Evolutionary conservation across 37 sponge, comb jelly and placozoan species (phyloP), one percentile per base, ranked within the genome.

Genomic region (Spongilla lacustris): DNA sequence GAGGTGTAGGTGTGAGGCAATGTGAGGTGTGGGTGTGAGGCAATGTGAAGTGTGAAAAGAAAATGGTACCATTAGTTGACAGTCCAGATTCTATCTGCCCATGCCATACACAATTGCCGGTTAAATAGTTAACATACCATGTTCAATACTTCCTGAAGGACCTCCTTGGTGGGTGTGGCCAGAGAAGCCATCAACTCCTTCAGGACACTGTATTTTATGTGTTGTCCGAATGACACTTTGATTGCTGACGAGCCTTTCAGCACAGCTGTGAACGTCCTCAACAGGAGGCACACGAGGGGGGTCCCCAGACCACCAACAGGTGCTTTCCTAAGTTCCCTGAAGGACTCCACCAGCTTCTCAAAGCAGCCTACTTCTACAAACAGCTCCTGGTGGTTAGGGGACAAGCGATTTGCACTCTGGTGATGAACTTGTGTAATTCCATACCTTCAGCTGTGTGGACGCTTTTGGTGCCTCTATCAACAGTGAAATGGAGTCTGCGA

Each of bases 311-410:
- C 23, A 79, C 27, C 50, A 79, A 25, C 11, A 50, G 27, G 17
- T 11, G 36, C 25, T 0, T 66, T 10, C 68, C 12, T 26, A 1
- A 28, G 31, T 5, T 79, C 26, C 28, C n/a, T 50, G 50, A 50
- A 28, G 50, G 23, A 58, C 12, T 46, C 93, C 37, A 67, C 69
- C 46, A 92, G 46, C 76, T 91, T 91, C 74, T 89, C 86, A 78
- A 92, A 89, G n/a, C 83, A 92, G 36, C 90, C 92, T 0, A 95
- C 75, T 26, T 89, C 87, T 2, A 89, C 93, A 32, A 95, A 85
- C 31, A 86, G 90, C 76, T 83, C 68, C 86, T 85, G 72, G 13
- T 41, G 41, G 41, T 41, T 41, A 41, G 3, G 6, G 6, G 41
- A 41, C 41, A 41, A 41, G 41, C 41, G 6, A 6, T 41, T 3